Evolutionary conservation across 2,113 vertebrate species (phyloP), one percentile per base, ranked within the genome.

Genomic region (Siniperca chuatsi): DNA sequence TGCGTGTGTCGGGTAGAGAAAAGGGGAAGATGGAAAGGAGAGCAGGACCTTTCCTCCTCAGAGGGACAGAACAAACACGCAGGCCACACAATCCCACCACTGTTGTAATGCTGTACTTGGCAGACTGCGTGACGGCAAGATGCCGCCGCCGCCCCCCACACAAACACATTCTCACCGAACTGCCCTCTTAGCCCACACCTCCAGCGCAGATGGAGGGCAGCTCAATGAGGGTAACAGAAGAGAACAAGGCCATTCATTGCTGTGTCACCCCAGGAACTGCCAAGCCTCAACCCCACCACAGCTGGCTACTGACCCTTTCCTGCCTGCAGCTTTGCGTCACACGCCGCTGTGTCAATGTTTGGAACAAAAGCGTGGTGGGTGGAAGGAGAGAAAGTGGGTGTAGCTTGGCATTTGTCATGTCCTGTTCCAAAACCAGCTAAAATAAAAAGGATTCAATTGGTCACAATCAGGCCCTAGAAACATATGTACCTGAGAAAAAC

Each of bases 41-140:
- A 75, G 88, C 85, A 81, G 48, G 79, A 81, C 84, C 80, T 84
- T 91, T 91, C 86, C 83, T 86, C 68, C 78, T 89, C 81, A 78
- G 70, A 87, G 87, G 64, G 42, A 81, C 70, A 82, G 82, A 75
- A 92, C 84, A 92, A 95, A 93, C 89, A 90, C 85, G 55, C 90
- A 64, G 71, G 62, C 81, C 76, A 58, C 77, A 93, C 92, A 94
- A 92, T 92, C 86, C 85, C 79, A 88, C 86, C 66, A 89, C 87
- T 94, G 91, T 93, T 89, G 80, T 88, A 94, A 93, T 94, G 93
- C 95, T 95, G 87, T 86, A 84, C 71, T 93, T 96, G 93, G 94
- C 90, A 90, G 81, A 83, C 81, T 68, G 60, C 2, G 58, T 90
- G 89, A 90, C 64, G 55, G 80, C 87, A 80, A 73, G 87, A 92